Base-by-base conservation (phyloP, 1,140 invertebrate species). In the Mercenaria mercenaria region DNA sequence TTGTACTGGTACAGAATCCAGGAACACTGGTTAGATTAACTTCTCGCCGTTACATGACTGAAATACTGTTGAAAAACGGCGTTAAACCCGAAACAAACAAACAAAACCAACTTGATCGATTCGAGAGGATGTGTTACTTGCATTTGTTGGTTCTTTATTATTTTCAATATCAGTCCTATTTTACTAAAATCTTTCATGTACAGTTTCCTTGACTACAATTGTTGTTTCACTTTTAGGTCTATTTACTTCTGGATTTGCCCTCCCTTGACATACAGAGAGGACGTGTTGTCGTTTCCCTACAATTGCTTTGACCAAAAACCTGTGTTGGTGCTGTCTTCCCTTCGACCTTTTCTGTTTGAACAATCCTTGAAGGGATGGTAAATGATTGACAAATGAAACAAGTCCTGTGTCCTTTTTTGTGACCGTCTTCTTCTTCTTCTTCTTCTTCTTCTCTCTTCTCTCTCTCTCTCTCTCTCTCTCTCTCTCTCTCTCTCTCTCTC, bases 361-460 rank as follows among this genome's bases (percentile, higher is more conserved):
- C 15, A 67, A 11, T 32, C 29, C 64, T 20, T 32, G 64, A 13
- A 32, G 8, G 32, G 6, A 32, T 67, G 64, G 13, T 67, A 67
- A 20, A n/a, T 67, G 64, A 67, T 34, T 67, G 64, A 32, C 64
- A 67, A 11, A 67, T 67, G 29, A 67, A 67, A 32, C 64, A 67
- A 18, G 4, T 32, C 64, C 64, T 67, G 2, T n/a, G 64, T 8
- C 64, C 64, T 11, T 23, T 11, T 23, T 23, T 8, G n/a, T n/a
- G n/a, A n/a, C n/a, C n/a, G n/a, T n/a, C n/a, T n/a, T n/a, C n/a
- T n/a, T n/a, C n/a, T n/a, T n/a, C n/a, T n/a, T n/a, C n/a, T n/a
- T n/a, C n/a, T n/a, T n/a, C n/a, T n/a, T n/a, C n/a, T n/a, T n/a
- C n/a, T n/a, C n/a, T n/a, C n/a, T n/a, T n/a, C n/a, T n/a, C n/a